Conservation (phyloP, 2,888 invertebrate species). For the Rhingia campestris region DNA sequence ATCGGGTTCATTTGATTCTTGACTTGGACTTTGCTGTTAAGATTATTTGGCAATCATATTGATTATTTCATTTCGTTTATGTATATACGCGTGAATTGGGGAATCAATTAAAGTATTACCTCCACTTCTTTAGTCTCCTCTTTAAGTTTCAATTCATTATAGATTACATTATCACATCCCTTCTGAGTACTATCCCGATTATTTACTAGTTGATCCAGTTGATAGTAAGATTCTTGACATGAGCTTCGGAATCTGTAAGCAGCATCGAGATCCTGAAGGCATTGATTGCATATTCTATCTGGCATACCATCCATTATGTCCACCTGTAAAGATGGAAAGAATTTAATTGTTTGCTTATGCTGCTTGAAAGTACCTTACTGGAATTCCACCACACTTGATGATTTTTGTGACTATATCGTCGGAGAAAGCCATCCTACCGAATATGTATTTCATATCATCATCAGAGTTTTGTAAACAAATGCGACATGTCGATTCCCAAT, state of each 20-base stretch:
- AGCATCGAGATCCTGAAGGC: conserved; percentile 75
- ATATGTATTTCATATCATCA: conserved; percentile 75
- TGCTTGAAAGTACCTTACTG: conserved; percentile 64
- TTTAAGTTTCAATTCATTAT: conserved; percentile 5
- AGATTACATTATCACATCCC: background rate
- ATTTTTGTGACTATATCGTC: conserved; percentile 75
- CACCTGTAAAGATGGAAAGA: conserved; percentile 70
- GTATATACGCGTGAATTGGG: too few species aligned
- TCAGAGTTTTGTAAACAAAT: conserved; percentile 76
- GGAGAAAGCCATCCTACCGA: conserved; percentile 49
- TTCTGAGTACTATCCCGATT: background rate
- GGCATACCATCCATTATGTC: conserved; percentile 66
- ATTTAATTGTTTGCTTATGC: background rate
- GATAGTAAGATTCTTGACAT: conserved; percentile 50
- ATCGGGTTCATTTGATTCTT: conserved; percentile 5
- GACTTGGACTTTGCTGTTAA: background rate
- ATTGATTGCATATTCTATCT: conserved; percentile 77
- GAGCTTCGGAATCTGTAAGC: conserved; percentile 75
- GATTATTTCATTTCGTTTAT: background rate
- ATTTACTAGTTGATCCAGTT: conserved; percentile 24
- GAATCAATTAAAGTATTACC: too few species aligned
- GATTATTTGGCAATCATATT: background rate
- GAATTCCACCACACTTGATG: conserved; percentile 77
- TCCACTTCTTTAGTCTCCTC: background rate
- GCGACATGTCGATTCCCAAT: conserved; percentile 75